A percentile compares a stretch with the other conserved stretches of the same genome.
phyloP scores from a whole-genome alignment of 2,888 invertebrate species.

The Subacronicta megacephala region DNA sequence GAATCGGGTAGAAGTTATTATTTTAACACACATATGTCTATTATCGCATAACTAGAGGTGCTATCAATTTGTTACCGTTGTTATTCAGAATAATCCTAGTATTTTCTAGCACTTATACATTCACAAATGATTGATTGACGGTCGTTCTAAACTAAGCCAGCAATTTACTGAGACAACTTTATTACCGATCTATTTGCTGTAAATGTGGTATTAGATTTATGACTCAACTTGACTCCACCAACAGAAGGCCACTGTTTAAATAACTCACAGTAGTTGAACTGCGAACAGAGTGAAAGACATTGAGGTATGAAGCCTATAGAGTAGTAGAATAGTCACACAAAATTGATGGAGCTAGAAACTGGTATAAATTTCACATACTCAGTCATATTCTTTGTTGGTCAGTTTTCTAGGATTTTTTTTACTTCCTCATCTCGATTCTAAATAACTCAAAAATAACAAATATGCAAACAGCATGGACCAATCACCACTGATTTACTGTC shows the following conservation, averaged over 20 bases:
- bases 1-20: slow-evolving; percentile 33
- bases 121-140: slow-evolving; percentile 66
- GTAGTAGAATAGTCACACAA: no score
- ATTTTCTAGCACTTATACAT: slow-evolving; percentile 52
- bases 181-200: slow-evolving; percentile 70
- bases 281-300: slow-evolving; percentile 15
- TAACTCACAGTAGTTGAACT: slow-evolving; percentile 19
- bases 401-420: no score
- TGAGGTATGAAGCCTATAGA: neutral
- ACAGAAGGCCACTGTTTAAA: slow-evolving; percentile 32
- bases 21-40: slow-evolving; percentile 35
- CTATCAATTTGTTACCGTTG: slow-evolving; percentile 47
- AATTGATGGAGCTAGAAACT: no score
- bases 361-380: no score
- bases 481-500: slow-evolving; percentile 35
- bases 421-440: neutral
- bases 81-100: slow-evolving; percentile 45
- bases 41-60: slow-evolving; percentile 36
- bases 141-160: slow-evolving; percentile 55
- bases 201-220: slow-evolving; percentile 71
- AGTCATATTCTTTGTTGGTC: no score
- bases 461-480: slow-evolving; percentile 17
- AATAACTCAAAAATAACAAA: slow-evolving; percentile 8
- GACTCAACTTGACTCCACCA: slow-evolving; percentile 41
- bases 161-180: slow-evolving; percentile 69